Evolutionary conservation across 2,113 vertebrate species (phyloP).

Genomic region (Tautogolabrus adspersus): DNA sequence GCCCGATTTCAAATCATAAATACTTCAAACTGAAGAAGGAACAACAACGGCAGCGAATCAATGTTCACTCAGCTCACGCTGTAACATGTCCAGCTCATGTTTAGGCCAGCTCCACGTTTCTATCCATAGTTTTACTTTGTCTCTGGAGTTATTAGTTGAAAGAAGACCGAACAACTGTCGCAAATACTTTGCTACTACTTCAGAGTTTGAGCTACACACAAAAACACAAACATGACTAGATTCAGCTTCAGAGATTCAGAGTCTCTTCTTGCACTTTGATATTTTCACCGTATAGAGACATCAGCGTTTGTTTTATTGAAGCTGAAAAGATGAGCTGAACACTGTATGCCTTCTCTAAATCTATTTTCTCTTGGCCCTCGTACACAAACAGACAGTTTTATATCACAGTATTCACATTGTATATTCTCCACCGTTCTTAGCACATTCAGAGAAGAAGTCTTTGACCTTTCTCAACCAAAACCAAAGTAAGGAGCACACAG

Average conservation of each 20-base stretch:
- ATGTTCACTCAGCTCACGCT: no score
- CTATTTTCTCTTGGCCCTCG: neutral
- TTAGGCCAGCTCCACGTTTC: no score
- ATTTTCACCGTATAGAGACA: neutral
- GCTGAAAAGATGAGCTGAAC: neutral
- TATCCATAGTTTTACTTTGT: no score
- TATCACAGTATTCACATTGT: slow-evolving; percentile 1
- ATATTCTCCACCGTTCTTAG: neutral
- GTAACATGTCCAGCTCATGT: no score
- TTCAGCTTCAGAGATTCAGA: neutral
- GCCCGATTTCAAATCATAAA: no score
- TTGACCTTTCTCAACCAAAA: slow-evolving; percentile 22
- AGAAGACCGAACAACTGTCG: no score
- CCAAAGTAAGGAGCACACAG: neutral
- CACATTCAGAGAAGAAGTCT: neutral
- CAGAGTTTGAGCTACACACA: neutral
- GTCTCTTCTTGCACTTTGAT: neutral
- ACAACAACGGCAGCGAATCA: no score
- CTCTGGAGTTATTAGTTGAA: no score
- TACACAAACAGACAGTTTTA: neutral
- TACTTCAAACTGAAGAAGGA: no score
- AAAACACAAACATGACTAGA: neutral
- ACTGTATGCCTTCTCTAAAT: neutral
- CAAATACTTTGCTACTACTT: no score
- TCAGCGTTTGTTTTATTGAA: neutral